Conservation (phyloP, 2,113 vertebrate species). For the Pimephales promelas region DNA sequence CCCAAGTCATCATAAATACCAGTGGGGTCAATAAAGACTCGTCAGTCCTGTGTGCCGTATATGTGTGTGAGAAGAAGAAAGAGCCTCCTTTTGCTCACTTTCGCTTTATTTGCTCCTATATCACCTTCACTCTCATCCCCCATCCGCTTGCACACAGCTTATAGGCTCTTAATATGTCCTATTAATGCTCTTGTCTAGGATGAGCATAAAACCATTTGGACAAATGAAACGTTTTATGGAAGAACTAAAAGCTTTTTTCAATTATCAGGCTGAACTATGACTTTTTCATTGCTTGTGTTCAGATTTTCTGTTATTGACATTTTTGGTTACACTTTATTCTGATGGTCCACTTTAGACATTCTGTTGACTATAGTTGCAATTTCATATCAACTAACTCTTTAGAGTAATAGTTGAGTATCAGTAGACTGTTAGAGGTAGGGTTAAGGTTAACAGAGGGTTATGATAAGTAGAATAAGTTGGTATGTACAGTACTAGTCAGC, state of each 20-base stretch:
- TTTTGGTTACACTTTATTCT: no score
- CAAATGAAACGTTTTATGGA: neutral
- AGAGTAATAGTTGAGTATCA: no score
- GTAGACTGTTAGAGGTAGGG: no score
- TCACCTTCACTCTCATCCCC: neutral
- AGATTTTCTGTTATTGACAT: neutral
- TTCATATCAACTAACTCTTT: no score
- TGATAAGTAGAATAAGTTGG: no score
- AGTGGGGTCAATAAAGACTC: slow-evolving; percentile 43
- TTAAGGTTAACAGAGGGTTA: no score
- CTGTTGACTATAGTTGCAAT: no score
- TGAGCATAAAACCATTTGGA: neutral
- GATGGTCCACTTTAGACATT: no score
- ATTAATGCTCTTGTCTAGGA: slow-evolving; percentile 13
- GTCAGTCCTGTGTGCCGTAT: neutral
- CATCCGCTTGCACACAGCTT: neutral
- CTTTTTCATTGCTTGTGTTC: neutral
- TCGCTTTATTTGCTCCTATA: neutral
- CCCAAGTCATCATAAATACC: slow-evolving; percentile 45
- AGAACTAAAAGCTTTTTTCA: slow-evolving; percentile 22
- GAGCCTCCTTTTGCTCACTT: neutral
- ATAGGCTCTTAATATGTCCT: neutral
- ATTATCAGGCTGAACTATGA: neutral
- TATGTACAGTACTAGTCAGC: no score
- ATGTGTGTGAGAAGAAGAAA: neutral